Evolutionary conservation across 2,888 invertebrate genomes (phyloP).

Genomic region (Odiellus spinosus): DNA sequence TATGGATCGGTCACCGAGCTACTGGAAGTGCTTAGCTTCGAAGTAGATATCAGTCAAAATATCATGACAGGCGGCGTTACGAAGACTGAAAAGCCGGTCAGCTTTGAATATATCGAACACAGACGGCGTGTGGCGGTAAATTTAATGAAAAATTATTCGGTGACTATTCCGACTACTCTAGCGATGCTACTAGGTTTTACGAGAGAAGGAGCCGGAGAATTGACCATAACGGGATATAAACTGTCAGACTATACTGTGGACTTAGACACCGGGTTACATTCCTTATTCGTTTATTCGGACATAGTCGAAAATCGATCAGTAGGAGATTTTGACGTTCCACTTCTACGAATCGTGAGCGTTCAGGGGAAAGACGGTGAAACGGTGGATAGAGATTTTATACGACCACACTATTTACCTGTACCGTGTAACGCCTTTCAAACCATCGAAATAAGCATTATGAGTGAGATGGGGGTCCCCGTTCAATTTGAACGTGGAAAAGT

Average conservation of each 20-base stretch:
- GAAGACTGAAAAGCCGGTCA: no score
- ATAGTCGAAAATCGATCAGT: slow-evolving; percentile 18
- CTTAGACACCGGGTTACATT: background rate
- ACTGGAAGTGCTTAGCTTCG: no score
- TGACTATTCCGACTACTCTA: no score
- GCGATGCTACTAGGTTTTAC: no score
- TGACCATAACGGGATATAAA: background rate
- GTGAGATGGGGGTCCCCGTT: slow-evolving; percentile 1
- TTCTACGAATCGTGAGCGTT: slow-evolving; percentile 22
- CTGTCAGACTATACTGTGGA: background rate
- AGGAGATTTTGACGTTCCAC: slow-evolving; percentile 21
- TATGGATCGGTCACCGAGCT: no score
- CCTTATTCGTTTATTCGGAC: slow-evolving; percentile 20
- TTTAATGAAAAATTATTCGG: no score
- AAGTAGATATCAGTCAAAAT: no score
- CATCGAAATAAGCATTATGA: slow-evolving; percentile 10
- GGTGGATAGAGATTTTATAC: background rate
- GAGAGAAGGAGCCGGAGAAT: no score
- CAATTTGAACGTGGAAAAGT: slow-evolving; percentile 7
- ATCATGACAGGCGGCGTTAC: no score
- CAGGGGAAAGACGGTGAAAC: slow-evolving; percentile 2
- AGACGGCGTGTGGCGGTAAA: no score
- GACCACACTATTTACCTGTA: slow-evolving; percentile 6
- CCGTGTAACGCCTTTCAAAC: slow-evolving; percentile 5
- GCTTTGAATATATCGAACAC: no score